These are phyloP conservation scores for Drosophila serrata DNA, from an alignment of 1,140 invertebrate species.

Conservation along the genomic window DNA sequence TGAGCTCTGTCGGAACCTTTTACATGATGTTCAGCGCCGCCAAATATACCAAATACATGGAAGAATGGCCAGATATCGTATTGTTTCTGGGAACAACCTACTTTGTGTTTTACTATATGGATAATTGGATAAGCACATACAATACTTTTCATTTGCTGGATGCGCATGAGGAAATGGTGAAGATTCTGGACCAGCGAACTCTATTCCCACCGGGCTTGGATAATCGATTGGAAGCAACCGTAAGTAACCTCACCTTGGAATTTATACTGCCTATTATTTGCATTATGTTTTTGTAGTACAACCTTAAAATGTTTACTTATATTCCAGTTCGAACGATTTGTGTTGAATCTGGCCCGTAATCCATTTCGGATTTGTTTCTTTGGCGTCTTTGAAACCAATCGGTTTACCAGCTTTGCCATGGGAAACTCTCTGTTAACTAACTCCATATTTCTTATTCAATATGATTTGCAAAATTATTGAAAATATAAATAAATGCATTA, in stretches of 20 bases:
- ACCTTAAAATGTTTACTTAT: neutral
- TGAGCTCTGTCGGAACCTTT: conserved; percentile 10
- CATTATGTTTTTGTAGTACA: neutral
- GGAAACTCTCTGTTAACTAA: conserved; percentile 40
- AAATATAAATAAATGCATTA: neutral
- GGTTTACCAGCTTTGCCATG: conserved; percentile 7
- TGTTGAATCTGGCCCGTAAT: conserved; percentile 42
- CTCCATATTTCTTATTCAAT: conserved; percentile 53
- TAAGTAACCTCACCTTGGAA: conserved; percentile 1
- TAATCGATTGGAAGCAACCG: conserved; percentile 35
- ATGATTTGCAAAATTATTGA: conserved; percentile 41
- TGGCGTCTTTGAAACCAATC: conserved; percentile 2
- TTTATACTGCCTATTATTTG: neutral
- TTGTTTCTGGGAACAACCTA: neutral
- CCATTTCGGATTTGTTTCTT: conserved; percentile 31
- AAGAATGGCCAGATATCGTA: neutral
- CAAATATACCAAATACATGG: neutral
- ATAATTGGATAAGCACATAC: conserved; percentile 10
- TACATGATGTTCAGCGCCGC: conserved; percentile 19
- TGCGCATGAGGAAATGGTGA: conserved; percentile 11
- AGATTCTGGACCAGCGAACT: conserved; percentile 27
- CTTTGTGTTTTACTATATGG: conserved; percentile 26
- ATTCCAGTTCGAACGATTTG: conserved; percentile 33
- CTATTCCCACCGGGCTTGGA: conserved; percentile 22
- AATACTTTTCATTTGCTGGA: conserved; percentile 20